Conservation (phyloP, 2,888 invertebrate genomes). For the Drosophila pseudotalamancana region DNA sequence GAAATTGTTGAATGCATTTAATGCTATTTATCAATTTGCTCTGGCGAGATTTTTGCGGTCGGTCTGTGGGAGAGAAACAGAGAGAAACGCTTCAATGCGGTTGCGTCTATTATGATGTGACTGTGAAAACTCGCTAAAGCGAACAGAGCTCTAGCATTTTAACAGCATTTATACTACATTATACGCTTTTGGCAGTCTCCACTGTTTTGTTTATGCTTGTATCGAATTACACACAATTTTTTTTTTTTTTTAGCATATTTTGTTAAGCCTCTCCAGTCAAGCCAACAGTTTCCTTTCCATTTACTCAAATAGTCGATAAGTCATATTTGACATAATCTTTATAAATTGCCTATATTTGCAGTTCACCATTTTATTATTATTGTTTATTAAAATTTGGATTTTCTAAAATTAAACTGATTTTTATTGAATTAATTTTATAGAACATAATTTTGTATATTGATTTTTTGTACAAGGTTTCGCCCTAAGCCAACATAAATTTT, state of each 20-base stretch:
- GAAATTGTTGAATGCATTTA: conserved; percentile 75
- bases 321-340: conserved; percentile 50
- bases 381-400: too few relatives aligned
- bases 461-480: too few relatives aligned
- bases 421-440: too few relatives aligned
- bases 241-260: neutral
- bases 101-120: conserved; percentile 23
- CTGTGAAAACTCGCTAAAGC: conserved; percentile 23
- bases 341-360: conserved; percentile 35
- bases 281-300: conserved; percentile 1
- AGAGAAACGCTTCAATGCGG: conserved; percentile 14
- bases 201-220: conserved; percentile 24
- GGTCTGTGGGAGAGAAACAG: conserved; percentile 45
- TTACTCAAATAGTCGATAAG: conserved; percentile 31
- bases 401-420: too few relatives aligned
- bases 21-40: conserved; percentile 75
- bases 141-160: conserved; percentile 18
- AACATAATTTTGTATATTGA: too few relatives aligned
- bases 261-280: conserved; percentile 8
- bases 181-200: conserved; percentile 4
- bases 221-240: conserved; percentile 41
- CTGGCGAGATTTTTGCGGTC: conserved; percentile 44
- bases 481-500: too few relatives aligned
- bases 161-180: neutral
- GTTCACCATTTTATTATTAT: too few relatives aligned